Evolutionary conservation across 2,888 invertebrate species (phyloP).

Genomic region (Cotesia congregata): DNA sequence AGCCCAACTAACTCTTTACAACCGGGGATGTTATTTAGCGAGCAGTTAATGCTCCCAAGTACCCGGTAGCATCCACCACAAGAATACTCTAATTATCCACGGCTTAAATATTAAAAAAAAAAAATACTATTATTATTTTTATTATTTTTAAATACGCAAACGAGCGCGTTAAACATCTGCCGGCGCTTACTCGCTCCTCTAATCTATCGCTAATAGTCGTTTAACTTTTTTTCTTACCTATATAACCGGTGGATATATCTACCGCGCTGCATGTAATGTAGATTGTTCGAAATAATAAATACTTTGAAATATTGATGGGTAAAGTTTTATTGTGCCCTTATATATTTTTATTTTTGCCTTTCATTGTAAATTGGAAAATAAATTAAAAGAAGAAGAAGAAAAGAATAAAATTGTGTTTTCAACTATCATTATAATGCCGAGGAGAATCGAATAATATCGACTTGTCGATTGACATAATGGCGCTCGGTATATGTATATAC

Average conservation of each 20-base stretch:
- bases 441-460: background rate
- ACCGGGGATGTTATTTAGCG: conserved; percentile 12
- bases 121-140: conserved; percentile 31
- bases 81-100: conserved; percentile 33
- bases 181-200: conserved; percentile 16
- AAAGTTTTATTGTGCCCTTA: background rate
- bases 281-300: background rate
- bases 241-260: background rate
- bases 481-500: conserved; percentile 22
- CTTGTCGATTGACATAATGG: conserved; percentile 13
- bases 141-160: conserved; percentile 28
- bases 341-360: background rate
- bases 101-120: conserved; percentile 13
- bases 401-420: conserved; percentile 8
- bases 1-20: background rate
- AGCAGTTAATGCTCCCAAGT: conserved; percentile 15
- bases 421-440: background rate
- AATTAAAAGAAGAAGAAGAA: background rate
- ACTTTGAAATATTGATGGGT: background rate
- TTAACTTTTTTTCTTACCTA: conserved; percentile 1
- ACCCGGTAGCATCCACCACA: conserved; percentile 23
- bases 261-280: background rate
- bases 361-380: background rate
- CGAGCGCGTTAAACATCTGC: conserved; percentile 42
- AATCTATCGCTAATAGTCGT: conserved; percentile 28